Percentiles rank a stretch among this genome's conserved stretches.
phyloP scores from a whole-genome alignment of 1,140 invertebrate species.

The Achroia grisella region DNA sequence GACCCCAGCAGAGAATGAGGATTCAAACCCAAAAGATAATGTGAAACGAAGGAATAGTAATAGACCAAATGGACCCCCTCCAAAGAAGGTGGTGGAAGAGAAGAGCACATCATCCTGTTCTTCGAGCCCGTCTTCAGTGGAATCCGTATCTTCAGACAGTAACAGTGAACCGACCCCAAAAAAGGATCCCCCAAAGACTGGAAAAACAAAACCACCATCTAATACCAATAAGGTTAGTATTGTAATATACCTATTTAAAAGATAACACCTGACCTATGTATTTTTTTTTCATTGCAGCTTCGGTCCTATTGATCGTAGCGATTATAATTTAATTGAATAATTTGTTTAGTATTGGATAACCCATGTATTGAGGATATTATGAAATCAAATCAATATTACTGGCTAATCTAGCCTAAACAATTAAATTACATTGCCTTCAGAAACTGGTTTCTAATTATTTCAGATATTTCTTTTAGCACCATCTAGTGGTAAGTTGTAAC shows the following conservation, averaged over 20 bases:
- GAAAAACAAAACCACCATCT: constrained; percentile 41
- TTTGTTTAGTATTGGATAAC: too few relatives aligned
- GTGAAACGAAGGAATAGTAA: constrained; percentile 46
- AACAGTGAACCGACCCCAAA: constrained; percentile 50
- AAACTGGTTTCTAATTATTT: too few relatives aligned
- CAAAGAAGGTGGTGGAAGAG: constrained; percentile 50
- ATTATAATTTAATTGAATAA: too few relatives aligned
- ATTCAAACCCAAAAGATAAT: constrained; percentile 64
- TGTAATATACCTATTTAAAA: background rate
- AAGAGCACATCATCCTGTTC: constrained; percentile 63
- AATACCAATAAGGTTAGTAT: constrained; percentile 26
- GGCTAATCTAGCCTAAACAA: too few relatives aligned
- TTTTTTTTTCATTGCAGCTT: too few relatives aligned
- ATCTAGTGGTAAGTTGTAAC: too few relatives aligned
- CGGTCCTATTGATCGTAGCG: too few relatives aligned
- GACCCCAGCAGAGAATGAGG: constrained; percentile 49
- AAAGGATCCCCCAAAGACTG: constrained; percentile 42
- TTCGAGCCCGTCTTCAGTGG: constrained; percentile 60
- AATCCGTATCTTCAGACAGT: constrained; percentile 58
- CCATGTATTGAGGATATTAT: too few relatives aligned
- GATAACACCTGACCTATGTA: too few relatives aligned
- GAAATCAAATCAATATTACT: too few relatives aligned
- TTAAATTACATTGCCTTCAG: too few relatives aligned
- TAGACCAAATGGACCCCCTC: constrained; percentile 46
- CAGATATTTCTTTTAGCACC: too few relatives aligned